Conservation (phyloP, 2,113 vertebrate species). For the Forbesichthys agassizii region DNA sequence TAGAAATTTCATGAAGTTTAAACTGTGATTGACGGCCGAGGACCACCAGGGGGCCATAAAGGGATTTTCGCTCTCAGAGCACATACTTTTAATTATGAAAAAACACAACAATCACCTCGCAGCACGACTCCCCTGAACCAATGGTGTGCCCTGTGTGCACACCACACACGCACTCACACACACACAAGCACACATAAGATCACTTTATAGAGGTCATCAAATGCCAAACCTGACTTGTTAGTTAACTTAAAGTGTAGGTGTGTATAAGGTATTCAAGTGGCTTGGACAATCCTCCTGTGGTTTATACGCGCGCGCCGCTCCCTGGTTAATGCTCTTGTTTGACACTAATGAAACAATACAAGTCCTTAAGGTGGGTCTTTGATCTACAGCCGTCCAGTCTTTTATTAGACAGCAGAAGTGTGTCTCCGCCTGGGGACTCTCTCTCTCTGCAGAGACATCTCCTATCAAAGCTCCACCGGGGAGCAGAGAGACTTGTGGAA, state of each 20-base stretch:
- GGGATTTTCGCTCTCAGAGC: constrained; percentile 23
- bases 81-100: constrained; percentile 48
- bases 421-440: constrained; percentile 38
- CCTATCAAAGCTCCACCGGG: constrained; percentile 54
- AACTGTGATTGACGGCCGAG: constrained; percentile 72
- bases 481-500: constrained; percentile 46
- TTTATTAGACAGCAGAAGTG: constrained; percentile 55
- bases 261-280: background rate
- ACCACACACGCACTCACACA: background rate
- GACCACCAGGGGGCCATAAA: constrained; percentile 53
- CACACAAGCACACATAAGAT: constrained; percentile 3
- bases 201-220: background rate
- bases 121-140: constrained; percentile 30
- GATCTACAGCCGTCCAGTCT: constrained; percentile 36
- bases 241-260: background rate
- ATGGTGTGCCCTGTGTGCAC: background rate
- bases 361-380: constrained; percentile 14
- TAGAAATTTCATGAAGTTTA: constrained; percentile 80
- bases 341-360: constrained; percentile 22
- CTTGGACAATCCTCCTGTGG: background rate
- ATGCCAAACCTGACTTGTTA: background rate
- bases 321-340: constrained; percentile 7
- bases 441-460: constrained; percentile 40
- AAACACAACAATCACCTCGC: constrained; percentile 32
- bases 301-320: background rate